Evolutionary conservation across 2,888 invertebrate species (phyloP).

Genomic region (Pammene aurita): DNA sequence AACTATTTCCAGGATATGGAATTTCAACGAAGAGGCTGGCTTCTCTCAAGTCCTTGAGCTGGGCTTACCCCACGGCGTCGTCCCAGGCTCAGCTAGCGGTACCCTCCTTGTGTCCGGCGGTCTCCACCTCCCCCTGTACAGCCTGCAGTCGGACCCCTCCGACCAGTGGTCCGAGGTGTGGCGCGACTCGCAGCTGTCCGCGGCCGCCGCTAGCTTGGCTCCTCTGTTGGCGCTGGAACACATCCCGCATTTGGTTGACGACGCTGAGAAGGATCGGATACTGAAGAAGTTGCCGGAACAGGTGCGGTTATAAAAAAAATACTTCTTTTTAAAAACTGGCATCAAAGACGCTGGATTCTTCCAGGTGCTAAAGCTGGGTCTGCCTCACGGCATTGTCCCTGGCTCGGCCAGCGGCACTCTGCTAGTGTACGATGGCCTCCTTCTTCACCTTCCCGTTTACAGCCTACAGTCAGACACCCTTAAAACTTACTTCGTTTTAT

Average conservation of each 20-base stretch:
- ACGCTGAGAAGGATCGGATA: conserved; percentile 76
- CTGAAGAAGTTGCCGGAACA: conserved; percentile 82
- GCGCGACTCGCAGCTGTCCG: conserved; percentile 77
- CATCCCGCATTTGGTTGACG: conserved; percentile 79
- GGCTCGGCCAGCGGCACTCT: too few species aligned
- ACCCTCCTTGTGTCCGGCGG: conserved; percentile 85
- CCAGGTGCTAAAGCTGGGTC: too few species aligned
- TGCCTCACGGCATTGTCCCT: too few species aligned
- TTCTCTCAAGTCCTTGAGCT: conserved; percentile 87
- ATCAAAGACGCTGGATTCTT: too few species aligned
- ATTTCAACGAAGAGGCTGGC: conserved; percentile 87
- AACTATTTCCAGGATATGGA: conserved; percentile 83
- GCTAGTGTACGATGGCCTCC: too few species aligned
- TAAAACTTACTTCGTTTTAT: too few species aligned
- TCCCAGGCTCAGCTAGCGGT: conserved; percentile 86
- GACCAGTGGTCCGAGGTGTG: conserved; percentile 75
- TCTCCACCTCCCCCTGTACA: conserved; percentile 82
- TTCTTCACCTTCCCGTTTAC: too few species aligned
- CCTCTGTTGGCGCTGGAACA: conserved; percentile 83
- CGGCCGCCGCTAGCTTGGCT: conserved; percentile 83
- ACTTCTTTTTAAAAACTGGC: background rate
- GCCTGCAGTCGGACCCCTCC: conserved; percentile 64
- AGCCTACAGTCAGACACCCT: too few species aligned
- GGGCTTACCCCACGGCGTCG: conserved; percentile 85
- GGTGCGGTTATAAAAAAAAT: conserved; percentile 55